phyloP scores from a whole-genome alignment of 2,888 invertebrate genomes.

The Drosophila borborema region DNA sequence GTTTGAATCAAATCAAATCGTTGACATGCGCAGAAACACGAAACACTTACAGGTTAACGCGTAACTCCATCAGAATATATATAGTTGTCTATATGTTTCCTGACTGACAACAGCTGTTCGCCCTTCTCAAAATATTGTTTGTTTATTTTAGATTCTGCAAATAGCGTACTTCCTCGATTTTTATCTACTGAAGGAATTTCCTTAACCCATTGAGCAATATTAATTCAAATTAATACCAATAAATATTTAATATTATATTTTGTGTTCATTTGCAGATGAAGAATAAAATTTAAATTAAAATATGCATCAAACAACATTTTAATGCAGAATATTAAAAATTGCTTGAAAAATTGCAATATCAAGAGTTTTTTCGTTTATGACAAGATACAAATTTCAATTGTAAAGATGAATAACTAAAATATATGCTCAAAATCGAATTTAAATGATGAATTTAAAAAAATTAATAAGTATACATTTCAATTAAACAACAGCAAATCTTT shows the following conservation, averaged over 20 bases:
- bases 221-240: background rate
- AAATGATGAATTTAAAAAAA: too few species aligned
- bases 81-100: slow-evolving; percentile 1
- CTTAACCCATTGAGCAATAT: background rate
- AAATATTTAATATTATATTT: background rate
- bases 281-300: background rate
- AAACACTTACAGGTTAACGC: slow-evolving; percentile 32
- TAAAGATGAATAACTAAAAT: too few species aligned
- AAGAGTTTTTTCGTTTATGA: too few species aligned
- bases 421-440: too few species aligned
- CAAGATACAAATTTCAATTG: too few species aligned
- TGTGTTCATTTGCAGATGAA: background rate
- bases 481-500: background rate
- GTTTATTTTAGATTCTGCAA: background rate
- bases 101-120: slow-evolving; percentile 41
- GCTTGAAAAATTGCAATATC: too few species aligned
- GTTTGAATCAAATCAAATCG: slow-evolving; percentile 27
- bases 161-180: slow-evolving; percentile 1
- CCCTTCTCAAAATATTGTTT: background rate
- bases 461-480: too few species aligned
- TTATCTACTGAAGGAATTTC: background rate
- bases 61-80: background rate
- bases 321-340: too few species aligned
- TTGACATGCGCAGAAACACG: slow-evolving; percentile 43
- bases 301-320: too few species aligned